Percentiles rank a stretch among this genome's conserved stretches.
Evolutionary conservation across 2,113 vertebrate genomes (phyloP).

Genomic region (Monarcha castaneiventris): DNA sequence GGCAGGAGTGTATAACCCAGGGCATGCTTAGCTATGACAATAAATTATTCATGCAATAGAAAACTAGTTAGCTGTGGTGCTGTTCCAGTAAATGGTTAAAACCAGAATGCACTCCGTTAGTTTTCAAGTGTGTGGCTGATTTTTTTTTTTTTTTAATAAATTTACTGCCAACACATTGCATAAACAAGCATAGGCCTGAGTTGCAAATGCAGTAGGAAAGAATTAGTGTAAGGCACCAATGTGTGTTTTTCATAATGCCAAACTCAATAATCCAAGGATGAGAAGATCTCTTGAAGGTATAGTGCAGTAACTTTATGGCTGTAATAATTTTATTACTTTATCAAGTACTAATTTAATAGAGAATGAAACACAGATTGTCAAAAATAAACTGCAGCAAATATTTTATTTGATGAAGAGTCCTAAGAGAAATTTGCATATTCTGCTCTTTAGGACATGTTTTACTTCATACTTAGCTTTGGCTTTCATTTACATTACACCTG

Average conservation of each 20-base stretch:
- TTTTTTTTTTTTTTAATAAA: neutral
- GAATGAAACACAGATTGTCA: conserved; percentile 21
- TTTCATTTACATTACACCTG: conserved; percentile 53
- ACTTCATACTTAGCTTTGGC: conserved; percentile 44
- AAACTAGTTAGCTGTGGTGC: neutral
- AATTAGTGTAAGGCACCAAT: neutral
- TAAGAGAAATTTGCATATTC: conserved; percentile 52
- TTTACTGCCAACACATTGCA: neutral
- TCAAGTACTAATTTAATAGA: conserved; percentile 60
- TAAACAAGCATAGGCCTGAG: neutral
- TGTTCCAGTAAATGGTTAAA: conserved; percentile 42
- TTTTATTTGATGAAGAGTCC: conserved; percentile 53
- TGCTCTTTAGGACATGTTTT: conserved; percentile 55
- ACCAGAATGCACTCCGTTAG: neutral
- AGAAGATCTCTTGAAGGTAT: conserved; percentile 37
- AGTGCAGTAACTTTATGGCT: neutral
- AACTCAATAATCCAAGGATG: neutral
- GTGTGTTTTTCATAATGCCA: conserved; percentile 30
- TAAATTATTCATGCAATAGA: conserved; percentile 57
- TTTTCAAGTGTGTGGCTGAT: neutral
- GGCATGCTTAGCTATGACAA: conserved; percentile 36
- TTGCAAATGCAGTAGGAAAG: conserved; percentile 31
- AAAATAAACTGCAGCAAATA: conserved; percentile 60
- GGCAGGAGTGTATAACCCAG: conserved; percentile 41
- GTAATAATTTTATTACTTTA: conserved; percentile 23